Evolutionary conservation across 2,888 invertebrate species (phyloP), one percentile per base, ranked within the genome.

Genomic region (Phorcus lineatus): DNA sequence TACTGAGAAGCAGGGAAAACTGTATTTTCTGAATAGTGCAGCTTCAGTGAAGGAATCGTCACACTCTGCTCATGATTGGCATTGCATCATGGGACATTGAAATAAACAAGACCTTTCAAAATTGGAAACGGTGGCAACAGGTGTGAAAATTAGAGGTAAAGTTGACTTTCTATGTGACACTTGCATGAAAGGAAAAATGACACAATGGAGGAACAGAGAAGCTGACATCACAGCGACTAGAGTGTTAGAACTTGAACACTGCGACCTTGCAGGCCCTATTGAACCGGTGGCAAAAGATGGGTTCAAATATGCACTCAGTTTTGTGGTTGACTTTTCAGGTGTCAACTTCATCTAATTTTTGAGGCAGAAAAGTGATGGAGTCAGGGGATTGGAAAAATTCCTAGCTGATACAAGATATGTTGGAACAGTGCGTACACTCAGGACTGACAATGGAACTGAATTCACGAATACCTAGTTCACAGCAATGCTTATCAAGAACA

Each of bases 311-410:
- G 74, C 80, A 13, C 76, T 81, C n/a, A 47, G n/a, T 17, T 84
- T 84, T 70, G 66, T 75, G 0, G 84, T 84, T 80, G 81, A 81
- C 67, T 82, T 76, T 57, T 84, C 82, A 22, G 81, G 81, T 40
- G 36, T 66, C n/a, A 55, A 62, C 24, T 80, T 53, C 57, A 80
- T 84, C 47, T 84, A 84, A 40, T 76, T 82, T 36, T 66, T 85
- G 22, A 80, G 78, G 24, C 28, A 40, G 4, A 84, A 82, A 81
- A 75, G 74, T 80, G 84, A 84, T 54, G 53, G 79, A 16, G 52
- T 67, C 9, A 40, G 17, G n/a, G 80, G 82, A 19, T 52, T 77
- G 17, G 70, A 79, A 47, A 76, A 78, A 76, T 85, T 36, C 36
- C 36, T 36, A 36, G 36, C 36, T 7, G 2, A 36, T 36, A 36